Base-by-base conservation (phyloP, 2,797 vertebrate genomes). In the Pipistrellus nathusii region DNA sequence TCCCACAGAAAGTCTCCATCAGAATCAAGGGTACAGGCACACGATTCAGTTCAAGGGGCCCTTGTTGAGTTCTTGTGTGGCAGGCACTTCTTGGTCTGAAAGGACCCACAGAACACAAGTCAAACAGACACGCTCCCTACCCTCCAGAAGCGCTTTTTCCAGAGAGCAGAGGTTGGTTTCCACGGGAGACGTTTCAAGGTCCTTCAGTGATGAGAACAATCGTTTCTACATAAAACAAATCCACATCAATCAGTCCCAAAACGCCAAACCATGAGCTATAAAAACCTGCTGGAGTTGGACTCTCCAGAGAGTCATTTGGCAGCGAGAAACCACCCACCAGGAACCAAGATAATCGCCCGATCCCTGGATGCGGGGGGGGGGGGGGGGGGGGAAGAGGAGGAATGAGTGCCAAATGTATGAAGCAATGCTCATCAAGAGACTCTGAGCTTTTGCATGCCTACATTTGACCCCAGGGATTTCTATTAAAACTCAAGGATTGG, bases 271-370 rank as follows among this genome's bases (percentile, higher is more conserved):
- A 90, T 94, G 95, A 92, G 46, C 59, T 88, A 6, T 27, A 81
- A 95, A 96, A 96, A 88, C 78, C 75, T 69, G 35, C 73, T 86
- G 85, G 51, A 55, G 32, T 23, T 32, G 17, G n/a, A 62, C 48
- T 88, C 77, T 92, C 64, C 69, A 77, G 85, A 83, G 85, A 95
- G 85, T 48, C 80, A 85, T 96, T 92, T 94, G 90, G 87, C 59
- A 83, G 48, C 85, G 38, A 93, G 82, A 86, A 90, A 86, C 91
- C 85, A 97, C 93, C 96, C 53, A 97, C 78, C 64, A 83, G 4
- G 88, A 95, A 93, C 87, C 15, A 90, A 94, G 85, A 85, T 93
- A 81, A 64, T 96, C 95, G 93, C 71, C 77, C 51, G 92, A 75
- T 96, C 53, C 57, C 66, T 86, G 82, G 32, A 78, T 35, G 35